These are phyloP conservation scores for Candidula unifasciata DNA, from an alignment of 2,888 invertebrate species.

Conservation along the genomic window DNA sequence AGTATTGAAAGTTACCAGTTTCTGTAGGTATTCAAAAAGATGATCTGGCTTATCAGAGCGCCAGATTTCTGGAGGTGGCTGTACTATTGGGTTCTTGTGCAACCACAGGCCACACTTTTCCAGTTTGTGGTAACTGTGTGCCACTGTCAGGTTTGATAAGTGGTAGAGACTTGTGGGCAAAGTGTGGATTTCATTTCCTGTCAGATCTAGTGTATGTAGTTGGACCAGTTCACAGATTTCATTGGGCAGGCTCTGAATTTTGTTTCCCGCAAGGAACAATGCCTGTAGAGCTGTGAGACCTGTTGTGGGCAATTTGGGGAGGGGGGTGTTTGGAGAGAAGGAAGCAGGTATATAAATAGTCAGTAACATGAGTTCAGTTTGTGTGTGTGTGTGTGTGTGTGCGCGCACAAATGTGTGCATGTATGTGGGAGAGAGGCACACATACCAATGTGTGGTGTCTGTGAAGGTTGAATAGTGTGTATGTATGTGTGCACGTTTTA, in stretches of 20 bases:
- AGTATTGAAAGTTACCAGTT: constrained; percentile 71
- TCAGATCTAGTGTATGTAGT: constrained; percentile 75
- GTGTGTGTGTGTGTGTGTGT: no score
- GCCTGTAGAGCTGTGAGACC: constrained; percentile 68
- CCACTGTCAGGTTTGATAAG: constrained; percentile 68
- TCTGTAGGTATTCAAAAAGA: constrained; percentile 74
- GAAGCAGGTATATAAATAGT: no score
- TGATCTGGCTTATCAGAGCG: constrained; percentile 72
- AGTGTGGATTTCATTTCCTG: constrained; percentile 69
- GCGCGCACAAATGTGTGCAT: no score
- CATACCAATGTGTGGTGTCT: no score
- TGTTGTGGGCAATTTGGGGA: constrained; percentile 1
- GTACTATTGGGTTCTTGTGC: constrained; percentile 75
- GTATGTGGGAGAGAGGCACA: no score
- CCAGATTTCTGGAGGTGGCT: constrained; percentile 76
- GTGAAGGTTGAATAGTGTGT: no score
- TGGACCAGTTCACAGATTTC: constrained; percentile 72
- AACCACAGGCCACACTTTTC: constrained; percentile 76
- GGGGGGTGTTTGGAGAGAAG: background rate
- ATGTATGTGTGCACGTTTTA: no score
- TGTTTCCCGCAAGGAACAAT: constrained; percentile 70
- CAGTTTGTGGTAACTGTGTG: constrained; percentile 74
- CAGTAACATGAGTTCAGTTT: no score
- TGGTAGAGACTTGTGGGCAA: constrained; percentile 73
- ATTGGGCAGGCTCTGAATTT: constrained; percentile 69